phyloP scores from a whole-genome alignment of 2,888 invertebrate species.

The Bellardia bayeri region DNA sequence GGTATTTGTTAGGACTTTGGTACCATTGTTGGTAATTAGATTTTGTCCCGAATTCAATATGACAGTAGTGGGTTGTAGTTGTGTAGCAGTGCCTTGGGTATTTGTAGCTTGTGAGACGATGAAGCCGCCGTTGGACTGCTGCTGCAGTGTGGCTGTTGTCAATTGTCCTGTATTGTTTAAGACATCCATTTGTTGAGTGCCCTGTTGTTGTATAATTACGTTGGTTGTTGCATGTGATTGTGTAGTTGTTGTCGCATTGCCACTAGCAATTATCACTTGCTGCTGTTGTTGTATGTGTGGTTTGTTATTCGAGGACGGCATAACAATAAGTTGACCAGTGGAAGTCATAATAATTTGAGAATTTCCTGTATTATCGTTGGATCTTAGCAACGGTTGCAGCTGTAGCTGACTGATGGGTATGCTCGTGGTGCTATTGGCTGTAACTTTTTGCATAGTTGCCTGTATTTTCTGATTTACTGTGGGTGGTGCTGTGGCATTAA shows the following conservation, averaged over 20 bases:
- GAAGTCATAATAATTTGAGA: constrained; percentile 84
- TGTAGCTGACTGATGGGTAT: constrained; percentile 78
- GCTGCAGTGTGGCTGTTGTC: constrained; percentile 75
- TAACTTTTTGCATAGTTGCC: constrained; percentile 75
- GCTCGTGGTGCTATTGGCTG: constrained; percentile 76
- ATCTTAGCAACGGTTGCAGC: constrained; percentile 79
- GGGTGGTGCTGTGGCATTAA: constrained; percentile 85
- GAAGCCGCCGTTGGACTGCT: constrained; percentile 77
- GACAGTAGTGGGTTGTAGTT: constrained; percentile 78
- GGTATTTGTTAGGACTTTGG: constrained; percentile 77
- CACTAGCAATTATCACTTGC: constrained; percentile 73
- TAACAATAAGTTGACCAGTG: constrained; percentile 83
- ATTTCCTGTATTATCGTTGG: constrained; percentile 75
- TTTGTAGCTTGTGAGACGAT: constrained; percentile 75
- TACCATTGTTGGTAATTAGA: constrained; percentile 76
- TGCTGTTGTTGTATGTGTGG: constrained; percentile 76
- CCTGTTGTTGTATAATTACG: constrained; percentile 75
- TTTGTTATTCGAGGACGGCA: constrained; percentile 78
- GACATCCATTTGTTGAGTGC: constrained; percentile 73
- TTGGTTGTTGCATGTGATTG: constrained; percentile 71
- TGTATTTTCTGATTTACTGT: constrained; percentile 83
- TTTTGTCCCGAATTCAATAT: constrained; percentile 79
- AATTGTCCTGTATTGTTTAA: constrained; percentile 74
- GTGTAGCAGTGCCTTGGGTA: constrained; percentile 56
- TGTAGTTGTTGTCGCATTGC: constrained; percentile 69